Evolutionary conservation across 2,888 invertebrate genomes (phyloP).

Genomic region (Shargacucullia verbasci): DNA sequence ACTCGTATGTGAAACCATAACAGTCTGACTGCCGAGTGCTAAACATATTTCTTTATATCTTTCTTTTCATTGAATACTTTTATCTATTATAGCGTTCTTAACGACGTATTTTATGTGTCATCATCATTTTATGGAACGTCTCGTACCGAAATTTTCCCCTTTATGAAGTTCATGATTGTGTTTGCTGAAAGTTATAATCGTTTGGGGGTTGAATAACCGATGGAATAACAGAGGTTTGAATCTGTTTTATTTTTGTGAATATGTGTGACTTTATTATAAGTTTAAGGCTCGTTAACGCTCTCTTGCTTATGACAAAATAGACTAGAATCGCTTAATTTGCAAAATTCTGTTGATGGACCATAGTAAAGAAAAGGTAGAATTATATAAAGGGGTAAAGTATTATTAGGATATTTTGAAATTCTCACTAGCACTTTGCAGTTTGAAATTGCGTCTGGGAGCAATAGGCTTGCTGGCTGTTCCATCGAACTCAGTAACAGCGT

Average conservation of each 20-base stretch:
- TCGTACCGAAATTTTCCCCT: constrained; percentile 11
- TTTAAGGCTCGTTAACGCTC: too few relatives aligned
- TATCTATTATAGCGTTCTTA: constrained; percentile 12
- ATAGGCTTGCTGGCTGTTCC: too few relatives aligned
- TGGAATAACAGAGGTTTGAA: background rate
- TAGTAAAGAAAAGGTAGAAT: too few relatives aligned
- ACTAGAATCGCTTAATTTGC: too few relatives aligned
- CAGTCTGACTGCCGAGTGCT: constrained; percentile 5
- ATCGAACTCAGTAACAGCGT: too few relatives aligned
- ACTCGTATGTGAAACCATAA: constrained; percentile 4
- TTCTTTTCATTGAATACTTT: constrained; percentile 27
- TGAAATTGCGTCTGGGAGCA: too few relatives aligned
- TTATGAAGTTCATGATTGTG: constrained; percentile 27
- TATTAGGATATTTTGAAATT: too few relatives aligned
- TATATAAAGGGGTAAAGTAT: too few relatives aligned
- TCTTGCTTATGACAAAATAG: too few relatives aligned
- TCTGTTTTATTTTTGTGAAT: background rate
- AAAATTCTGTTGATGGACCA: too few relatives aligned
- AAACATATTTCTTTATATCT: constrained; percentile 36
- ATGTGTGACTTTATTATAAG: too few relatives aligned
- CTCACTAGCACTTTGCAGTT: too few relatives aligned
- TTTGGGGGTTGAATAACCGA: constrained; percentile 3
- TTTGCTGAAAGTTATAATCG: constrained; percentile 19
- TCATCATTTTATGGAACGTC: constrained; percentile 20
- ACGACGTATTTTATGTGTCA: constrained; percentile 36